Evolutionary conservation across 2,113 vertebrate genomes (phyloP).

Genomic region (Urocolius indicus): DNA sequence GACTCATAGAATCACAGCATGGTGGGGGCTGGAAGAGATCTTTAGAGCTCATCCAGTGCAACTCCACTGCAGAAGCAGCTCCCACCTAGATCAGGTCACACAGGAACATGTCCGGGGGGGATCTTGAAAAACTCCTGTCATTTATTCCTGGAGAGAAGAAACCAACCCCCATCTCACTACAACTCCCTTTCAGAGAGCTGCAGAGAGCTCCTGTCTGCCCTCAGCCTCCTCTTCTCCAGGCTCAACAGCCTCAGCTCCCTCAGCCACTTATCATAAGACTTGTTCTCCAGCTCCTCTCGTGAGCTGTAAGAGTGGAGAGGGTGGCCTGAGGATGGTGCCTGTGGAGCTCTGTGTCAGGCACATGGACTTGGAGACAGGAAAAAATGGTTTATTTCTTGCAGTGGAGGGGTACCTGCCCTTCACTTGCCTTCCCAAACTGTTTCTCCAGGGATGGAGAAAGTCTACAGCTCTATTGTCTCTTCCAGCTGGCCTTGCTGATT

Average conservation of each 20-base stretch:
- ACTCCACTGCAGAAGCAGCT: too few species aligned
- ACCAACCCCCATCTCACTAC: too few species aligned
- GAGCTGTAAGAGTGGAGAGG: accelerated
- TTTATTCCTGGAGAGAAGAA: too few species aligned
- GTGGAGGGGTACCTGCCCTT: accelerated
- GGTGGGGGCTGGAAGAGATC: too few species aligned
- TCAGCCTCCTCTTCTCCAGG: background rate
- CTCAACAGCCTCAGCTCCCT: background rate
- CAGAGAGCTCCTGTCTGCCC: background rate
- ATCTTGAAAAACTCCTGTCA: too few species aligned
- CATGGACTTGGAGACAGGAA: accelerated
- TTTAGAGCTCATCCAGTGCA: too few species aligned
- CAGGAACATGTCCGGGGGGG: too few species aligned
- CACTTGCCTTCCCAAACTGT: background rate
- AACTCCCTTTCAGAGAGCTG: too few species aligned
- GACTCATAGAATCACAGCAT: too few species aligned
- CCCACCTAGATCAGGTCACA: too few species aligned
- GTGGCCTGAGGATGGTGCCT: background rate
- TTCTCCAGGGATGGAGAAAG: background rate
- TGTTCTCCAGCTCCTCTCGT: accelerated
- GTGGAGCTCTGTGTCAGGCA: background rate
- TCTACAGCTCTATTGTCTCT: background rate
- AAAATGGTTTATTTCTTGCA: background rate
- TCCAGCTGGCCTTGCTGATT: background rate
- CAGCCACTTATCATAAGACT: background rate